Evolutionary conservation across 2,113 vertebrate genomes (phyloP).

Genomic region (Dasypus novemcinctus): DNA sequence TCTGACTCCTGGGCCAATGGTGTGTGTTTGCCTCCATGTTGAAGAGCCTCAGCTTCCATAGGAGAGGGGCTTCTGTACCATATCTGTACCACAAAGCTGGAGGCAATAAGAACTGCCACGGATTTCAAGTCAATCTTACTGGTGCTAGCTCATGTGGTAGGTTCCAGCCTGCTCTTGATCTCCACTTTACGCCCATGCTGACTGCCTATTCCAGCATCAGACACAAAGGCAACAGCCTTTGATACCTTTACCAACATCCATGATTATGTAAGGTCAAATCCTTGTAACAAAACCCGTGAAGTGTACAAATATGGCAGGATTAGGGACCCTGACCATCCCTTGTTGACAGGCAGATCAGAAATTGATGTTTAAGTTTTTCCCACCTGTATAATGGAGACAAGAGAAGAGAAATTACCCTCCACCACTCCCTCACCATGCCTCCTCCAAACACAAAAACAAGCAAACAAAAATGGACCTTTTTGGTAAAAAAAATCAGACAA

Average conservation of each 20-base stretch:
- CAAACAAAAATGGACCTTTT: background rate
- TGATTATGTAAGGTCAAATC: background rate
- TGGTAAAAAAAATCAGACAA: background rate
- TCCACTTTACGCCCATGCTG: background rate
- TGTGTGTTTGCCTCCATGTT: background rate
- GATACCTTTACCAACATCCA: background rate
- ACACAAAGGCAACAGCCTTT: background rate
- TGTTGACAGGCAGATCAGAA: too few relatives aligned
- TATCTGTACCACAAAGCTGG: background rate
- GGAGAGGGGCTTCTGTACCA: background rate
- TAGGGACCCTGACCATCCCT: too few relatives aligned
- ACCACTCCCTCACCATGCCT: too few relatives aligned
- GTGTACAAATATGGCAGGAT: background rate
- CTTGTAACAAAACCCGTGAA: background rate
- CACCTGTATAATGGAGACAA: background rate
- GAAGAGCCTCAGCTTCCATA: background rate
- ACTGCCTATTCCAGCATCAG: background rate
- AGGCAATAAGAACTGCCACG: background rate
- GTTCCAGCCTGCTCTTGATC: background rate
- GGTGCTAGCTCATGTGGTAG: background rate
- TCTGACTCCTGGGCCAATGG: background rate
- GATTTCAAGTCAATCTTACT: background rate
- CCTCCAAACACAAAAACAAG: too few relatives aligned
- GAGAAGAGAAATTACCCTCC: background rate
- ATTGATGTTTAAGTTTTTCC: too few relatives aligned